These are phyloP conservation scores for Bilobella aurantiaca DNA, from an alignment of 1,140 invertebrate species.

Conservation along the genomic window DNA sequence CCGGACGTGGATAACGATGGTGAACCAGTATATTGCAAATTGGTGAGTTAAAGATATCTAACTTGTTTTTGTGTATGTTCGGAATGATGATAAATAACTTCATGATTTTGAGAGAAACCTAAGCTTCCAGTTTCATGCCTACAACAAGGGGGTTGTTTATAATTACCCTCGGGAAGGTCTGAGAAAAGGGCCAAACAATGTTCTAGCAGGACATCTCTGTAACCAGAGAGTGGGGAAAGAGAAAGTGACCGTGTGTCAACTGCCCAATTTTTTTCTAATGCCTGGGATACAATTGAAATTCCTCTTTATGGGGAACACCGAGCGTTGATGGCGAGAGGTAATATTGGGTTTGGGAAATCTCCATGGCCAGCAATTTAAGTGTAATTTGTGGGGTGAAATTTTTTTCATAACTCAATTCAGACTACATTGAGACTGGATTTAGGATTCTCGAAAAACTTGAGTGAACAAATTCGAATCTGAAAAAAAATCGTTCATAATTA, in stretches of 20 bases:
- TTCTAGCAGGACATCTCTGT: conserved; percentile 28
- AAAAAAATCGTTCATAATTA: too few species aligned
- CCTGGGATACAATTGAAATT: conserved; percentile 8
- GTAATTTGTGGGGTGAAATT: conserved; percentile 21
- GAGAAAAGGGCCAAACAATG: conserved; percentile 28
- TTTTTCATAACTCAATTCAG: conserved; percentile 30
- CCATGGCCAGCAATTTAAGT: conserved; percentile 23
- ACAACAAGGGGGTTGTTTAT: conserved; percentile 27
- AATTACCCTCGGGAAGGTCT: conserved; percentile 34
- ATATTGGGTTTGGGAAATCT: conserved; percentile 18
- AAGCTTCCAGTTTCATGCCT: conserved; percentile 32
- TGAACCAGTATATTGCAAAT: conserved; percentile 51
- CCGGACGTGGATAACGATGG: conserved; percentile 56
- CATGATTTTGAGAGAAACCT: not conserved
- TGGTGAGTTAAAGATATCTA: conserved; percentile 38
- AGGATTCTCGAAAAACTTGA: not conserved
- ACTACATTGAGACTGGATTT: conserved; percentile 29
- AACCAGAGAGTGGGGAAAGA: conserved; percentile 24
- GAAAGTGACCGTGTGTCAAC: conserved; percentile 18
- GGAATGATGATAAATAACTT: conserved; percentile 1
- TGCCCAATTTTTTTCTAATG: conserved; percentile 17
- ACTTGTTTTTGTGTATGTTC: not conserved
- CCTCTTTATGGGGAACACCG: not conserved
- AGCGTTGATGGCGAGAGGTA: conserved; percentile 18
- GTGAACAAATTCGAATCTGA: not conserved